Conservation (phyloP, 2,888 invertebrate genomes). For the Ditylenchus weischeri region DNA sequence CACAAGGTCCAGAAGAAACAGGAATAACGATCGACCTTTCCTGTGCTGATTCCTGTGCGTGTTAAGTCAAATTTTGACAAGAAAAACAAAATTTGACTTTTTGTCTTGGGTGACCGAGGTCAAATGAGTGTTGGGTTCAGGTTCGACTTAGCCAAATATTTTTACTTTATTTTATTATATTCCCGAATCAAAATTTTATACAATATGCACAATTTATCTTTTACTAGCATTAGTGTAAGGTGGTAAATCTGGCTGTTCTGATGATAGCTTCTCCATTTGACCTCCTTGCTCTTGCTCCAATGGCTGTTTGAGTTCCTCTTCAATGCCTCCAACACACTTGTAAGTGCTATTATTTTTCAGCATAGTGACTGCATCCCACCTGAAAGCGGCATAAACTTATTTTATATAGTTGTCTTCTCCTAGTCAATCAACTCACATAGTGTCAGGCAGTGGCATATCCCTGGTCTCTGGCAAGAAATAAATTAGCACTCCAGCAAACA, state of each 20-base stretch:
- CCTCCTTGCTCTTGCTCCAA: no score
- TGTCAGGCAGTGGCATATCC: constrained; percentile 57
- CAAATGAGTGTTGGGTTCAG: no score
- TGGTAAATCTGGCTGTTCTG: constrained; percentile 20
- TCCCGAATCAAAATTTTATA: no score
- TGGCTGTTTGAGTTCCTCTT: constrained; percentile 6
- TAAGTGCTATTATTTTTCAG: constrained; percentile 32
- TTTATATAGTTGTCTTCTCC: not conserved
- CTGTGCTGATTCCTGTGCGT: no score
- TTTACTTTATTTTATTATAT: no score
- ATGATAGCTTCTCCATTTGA: not conserved
- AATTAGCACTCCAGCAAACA: constrained; percentile 48
- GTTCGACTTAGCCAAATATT: no score
- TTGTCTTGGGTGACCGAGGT: no score
- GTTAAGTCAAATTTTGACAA: no score
- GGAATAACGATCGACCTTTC: no score
- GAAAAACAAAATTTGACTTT: no score
- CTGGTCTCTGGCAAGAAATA: constrained; percentile 57
- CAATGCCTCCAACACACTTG: constrained; percentile 29
- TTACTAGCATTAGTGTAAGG: constrained; percentile 21
- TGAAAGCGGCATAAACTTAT: not conserved
- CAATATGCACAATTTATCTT: constrained; percentile 2
- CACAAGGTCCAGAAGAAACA: no score
- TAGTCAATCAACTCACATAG: constrained; percentile 36
- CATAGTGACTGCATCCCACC: constrained; percentile 37